Evolutionary conservation across 2,888 invertebrate genomes (phyloP).

Genomic region (Zaprionus obscuricornis): DNA sequence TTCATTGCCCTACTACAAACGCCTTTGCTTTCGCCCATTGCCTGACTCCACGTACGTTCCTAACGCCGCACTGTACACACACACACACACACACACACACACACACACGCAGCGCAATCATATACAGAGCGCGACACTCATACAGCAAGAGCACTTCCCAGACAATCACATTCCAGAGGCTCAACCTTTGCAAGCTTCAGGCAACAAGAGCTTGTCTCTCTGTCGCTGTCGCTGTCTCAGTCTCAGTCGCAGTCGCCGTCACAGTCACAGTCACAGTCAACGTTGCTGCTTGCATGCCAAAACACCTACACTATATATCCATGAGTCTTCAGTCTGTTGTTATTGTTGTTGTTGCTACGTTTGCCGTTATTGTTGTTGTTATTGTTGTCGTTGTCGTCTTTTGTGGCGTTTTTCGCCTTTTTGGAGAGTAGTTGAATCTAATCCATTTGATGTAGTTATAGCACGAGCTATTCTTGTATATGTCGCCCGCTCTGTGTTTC

Average conservation of each 20-base stretch:
- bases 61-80: slow-evolving; percentile 43
- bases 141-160: slow-evolving; percentile 30
- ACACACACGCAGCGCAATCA: slow-evolving; percentile 4
- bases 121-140: too few relatives aligned
- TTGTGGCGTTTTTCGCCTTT: slow-evolving; percentile 74
- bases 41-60: slow-evolving; percentile 70
- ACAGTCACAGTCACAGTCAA: slow-evolving; percentile 8
- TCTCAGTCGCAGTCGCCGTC: slow-evolving; percentile 14
- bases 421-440: slow-evolving; percentile 78
- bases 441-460: slow-evolving; percentile 81
- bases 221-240: slow-evolving; percentile 11
- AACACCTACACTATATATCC: slow-evolving; percentile 69
- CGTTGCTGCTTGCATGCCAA: slow-evolving; percentile 60
- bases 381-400: slow-evolving; percentile 53
- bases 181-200: slow-evolving; percentile 39
- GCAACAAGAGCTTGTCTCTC: slow-evolving; percentile 8
- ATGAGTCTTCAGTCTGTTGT: slow-evolving; percentile 42
- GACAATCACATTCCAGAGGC: slow-evolving; percentile 71
- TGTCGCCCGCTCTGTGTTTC: slow-evolving; percentile 41
- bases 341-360: slow-evolving; percentile 23
- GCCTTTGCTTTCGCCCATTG: too few relatives aligned
- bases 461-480: slow-evolving; percentile 81
- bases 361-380: slow-evolving; percentile 33
- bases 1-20: slow-evolving; percentile 45
- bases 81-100: not conserved